These are phyloP conservation scores for Anarhynchus alexandrinus DNA, from an alignment of 2,113 vertebrate species.

Conservation along the genomic window DNA sequence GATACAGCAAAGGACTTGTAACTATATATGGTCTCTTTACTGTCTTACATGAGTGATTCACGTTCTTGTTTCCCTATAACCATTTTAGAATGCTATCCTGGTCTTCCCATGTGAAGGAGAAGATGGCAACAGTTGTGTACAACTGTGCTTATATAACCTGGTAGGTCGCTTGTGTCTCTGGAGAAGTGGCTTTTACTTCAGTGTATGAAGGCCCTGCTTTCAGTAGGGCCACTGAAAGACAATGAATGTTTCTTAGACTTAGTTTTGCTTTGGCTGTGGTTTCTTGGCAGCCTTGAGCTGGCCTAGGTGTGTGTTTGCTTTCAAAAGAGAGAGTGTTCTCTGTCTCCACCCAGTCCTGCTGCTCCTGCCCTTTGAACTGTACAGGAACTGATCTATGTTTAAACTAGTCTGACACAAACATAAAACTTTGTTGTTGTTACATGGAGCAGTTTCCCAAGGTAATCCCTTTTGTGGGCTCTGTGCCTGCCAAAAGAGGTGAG, in stretches of 20 bases:
- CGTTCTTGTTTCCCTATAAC: background rate
- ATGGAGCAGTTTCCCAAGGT: background rate
- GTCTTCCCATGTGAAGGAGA: background rate
- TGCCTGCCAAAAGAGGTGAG: background rate
- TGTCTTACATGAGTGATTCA: background rate
- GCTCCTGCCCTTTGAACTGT: background rate
- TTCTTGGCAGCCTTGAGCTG: background rate
- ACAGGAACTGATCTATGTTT: background rate
- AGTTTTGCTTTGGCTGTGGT: background rate
- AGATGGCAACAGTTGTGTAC: background rate
- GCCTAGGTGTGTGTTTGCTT: background rate
- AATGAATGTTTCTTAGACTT: background rate
- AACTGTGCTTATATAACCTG: background rate
- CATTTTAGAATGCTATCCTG: background rate
- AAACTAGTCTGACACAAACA: background rate
- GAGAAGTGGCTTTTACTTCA: background rate
- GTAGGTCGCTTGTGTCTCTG: background rate
- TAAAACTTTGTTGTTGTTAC: background rate
- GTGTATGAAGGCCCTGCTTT: background rate
- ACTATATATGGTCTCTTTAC: background rate
- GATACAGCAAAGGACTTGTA: background rate
- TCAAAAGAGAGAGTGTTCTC: accelerated
- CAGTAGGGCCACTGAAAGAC: background rate
- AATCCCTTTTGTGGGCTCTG: background rate
- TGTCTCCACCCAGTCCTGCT: background rate